A percentile compares a stretch with the other conserved stretches of the same genome.
These are phyloP conservation scores for Porphyrio hochstetteri DNA, from an alignment of 2,113 vertebrate genomes.

Conservation along the genomic window DNA sequence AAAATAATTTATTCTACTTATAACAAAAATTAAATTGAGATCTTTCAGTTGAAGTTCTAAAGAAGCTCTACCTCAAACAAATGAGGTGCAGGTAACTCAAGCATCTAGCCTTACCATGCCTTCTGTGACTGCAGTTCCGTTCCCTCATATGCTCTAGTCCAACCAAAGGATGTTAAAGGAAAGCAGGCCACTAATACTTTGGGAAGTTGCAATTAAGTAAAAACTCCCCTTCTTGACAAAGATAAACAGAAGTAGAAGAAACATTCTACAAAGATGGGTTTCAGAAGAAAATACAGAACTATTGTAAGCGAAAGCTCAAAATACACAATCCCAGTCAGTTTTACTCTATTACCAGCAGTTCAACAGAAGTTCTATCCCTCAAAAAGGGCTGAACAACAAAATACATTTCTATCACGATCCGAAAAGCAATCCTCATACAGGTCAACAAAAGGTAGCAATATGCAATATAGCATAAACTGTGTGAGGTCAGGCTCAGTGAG, in stretches of 20 bases:
- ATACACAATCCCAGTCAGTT: not conserved
- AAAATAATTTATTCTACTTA: not conserved
- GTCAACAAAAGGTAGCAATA: not conserved
- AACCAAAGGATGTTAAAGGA: constrained; percentile 40
- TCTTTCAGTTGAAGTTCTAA: not conserved
- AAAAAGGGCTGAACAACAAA: not conserved
- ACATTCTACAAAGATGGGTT: not conserved
- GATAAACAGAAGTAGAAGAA: not conserved
- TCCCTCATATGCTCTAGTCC: constrained; percentile 42
- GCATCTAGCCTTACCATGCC: constrained; percentile 51
- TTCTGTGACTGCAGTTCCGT: constrained; percentile 20
- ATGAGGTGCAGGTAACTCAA: not conserved
- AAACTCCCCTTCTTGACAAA: not conserved
- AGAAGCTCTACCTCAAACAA: not conserved
- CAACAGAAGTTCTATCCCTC: not conserved
- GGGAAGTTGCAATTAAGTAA: not conserved
- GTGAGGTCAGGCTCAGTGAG: not conserved
- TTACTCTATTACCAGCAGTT: not conserved
- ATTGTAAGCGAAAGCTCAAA: not conserved
- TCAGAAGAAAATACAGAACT: not conserved
- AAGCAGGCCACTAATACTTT: constrained; percentile 33
- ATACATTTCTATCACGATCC: not conserved
- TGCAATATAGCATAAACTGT: not conserved
- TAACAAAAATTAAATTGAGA: not conserved
- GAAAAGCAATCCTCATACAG: not conserved